Conservation (phyloP, 1,140 invertebrate genomes). For the Plectrocnemia conspersa region DNA sequence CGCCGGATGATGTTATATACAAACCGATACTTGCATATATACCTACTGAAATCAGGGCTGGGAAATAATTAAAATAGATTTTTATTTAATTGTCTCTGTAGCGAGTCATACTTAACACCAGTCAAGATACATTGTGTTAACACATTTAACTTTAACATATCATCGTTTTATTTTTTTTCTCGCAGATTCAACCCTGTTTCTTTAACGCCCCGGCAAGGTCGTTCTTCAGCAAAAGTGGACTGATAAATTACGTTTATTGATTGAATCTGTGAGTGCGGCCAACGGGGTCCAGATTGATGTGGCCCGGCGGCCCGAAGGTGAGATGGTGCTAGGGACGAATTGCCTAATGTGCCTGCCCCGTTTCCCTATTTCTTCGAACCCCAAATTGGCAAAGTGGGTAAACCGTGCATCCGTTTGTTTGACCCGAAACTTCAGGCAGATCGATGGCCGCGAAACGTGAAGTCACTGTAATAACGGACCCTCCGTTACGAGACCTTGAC, state of each 20-base stretch:
- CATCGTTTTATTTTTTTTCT: not conserved
- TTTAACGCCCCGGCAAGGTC: not conserved
- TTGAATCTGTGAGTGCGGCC: conserved; percentile 12
- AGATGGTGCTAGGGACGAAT: not conserved
- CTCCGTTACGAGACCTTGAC: no score
- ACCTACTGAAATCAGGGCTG: no score
- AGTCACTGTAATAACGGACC: no score
- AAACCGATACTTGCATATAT: no score
- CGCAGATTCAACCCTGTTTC: not conserved
- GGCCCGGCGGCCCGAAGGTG: conserved; percentile 5
- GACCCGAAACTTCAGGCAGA: conserved; percentile 15
- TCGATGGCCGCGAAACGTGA: conserved; percentile 13
- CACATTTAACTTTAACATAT: no score
- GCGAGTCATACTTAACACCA: no score
- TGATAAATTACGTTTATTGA: conserved; percentile 29
- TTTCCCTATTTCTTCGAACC: conserved; percentile 9
- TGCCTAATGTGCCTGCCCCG: conserved; percentile 7
- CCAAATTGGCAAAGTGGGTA: conserved; percentile 10
- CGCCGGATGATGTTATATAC: not conserved
- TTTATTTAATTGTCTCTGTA: no score
- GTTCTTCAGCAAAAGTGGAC: not conserved
- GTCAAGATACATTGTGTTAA: no score
- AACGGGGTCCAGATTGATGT: conserved; percentile 6
- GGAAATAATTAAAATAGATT: no score
- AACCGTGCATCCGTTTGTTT: conserved; percentile 4